Evolutionary conservation across 2,888 invertebrate genomes (phyloP).

Genomic region (Sinohyriopsis cumingii): DNA sequence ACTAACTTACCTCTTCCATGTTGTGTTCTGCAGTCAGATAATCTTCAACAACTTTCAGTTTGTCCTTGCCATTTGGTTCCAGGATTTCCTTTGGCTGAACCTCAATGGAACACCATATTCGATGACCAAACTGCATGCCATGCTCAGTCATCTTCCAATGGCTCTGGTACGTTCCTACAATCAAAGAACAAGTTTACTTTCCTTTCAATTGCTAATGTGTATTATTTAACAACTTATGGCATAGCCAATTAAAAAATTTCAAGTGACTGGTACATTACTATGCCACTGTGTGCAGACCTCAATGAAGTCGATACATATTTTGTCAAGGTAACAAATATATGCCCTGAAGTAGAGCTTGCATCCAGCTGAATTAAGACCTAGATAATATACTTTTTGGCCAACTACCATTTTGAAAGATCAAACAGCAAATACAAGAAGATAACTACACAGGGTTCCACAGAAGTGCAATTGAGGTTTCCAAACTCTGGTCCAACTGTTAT

Average conservation of each 20-base stretch:
- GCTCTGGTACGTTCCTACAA: slow-evolving; percentile 63
- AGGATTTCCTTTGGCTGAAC: slow-evolving; percentile 53
- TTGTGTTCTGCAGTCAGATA: slow-evolving; percentile 8
- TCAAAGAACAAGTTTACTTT: background rate
- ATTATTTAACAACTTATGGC: no score
- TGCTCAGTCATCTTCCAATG: slow-evolving; percentile 68
- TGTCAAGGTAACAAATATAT: no score
- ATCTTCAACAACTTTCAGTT: slow-evolving; percentile 33
- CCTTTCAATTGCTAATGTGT: background rate
- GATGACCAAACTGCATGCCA: slow-evolving; percentile 66
- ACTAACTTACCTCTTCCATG: slow-evolving; percentile 10
- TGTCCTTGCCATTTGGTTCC: slow-evolving; percentile 43
- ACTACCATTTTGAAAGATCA: background rate
- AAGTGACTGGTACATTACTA: no score
- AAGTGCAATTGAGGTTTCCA: no score
- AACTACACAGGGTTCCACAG: no score
- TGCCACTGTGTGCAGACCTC: no score
- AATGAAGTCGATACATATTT: no score
- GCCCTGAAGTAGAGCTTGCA: slow-evolving; percentile 12
- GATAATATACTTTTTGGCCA: slow-evolving; percentile 1
- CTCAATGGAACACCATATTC: slow-evolving; percentile 67
- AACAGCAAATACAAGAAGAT: background rate
- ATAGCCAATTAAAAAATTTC: no score
- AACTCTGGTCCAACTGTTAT: no score
- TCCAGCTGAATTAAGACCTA: background rate